Percentiles rank a stretch among this genome's conserved stretches.
These are phyloP conservation scores for Arctocebus calabarensis DNA, from an alignment of 2,797 vertebrate genomes.

Conservation along the genomic window DNA sequence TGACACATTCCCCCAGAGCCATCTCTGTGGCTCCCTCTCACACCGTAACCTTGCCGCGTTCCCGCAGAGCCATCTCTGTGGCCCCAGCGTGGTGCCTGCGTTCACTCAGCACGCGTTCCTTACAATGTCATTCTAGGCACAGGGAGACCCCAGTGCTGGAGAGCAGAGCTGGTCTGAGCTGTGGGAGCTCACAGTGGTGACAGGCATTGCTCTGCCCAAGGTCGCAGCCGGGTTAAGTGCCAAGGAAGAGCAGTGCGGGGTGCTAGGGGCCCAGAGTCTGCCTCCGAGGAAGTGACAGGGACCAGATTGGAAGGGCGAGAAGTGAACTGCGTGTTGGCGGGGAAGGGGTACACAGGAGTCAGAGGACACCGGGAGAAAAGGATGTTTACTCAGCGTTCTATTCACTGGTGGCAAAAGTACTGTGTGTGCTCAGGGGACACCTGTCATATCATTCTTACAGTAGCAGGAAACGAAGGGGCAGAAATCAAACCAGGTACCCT, in stretches of 20 bases:
- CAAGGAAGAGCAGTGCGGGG: fast-evolving
- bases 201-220: not conserved
- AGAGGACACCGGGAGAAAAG: not conserved
- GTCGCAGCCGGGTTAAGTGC: not conserved
- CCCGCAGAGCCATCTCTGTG: too few species aligned
- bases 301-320: not conserved
- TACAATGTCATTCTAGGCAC: not conserved
- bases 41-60: too few species aligned
- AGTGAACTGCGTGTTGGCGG: not conserved
- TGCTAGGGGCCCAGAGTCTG: not conserved
- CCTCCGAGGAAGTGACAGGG: too few species aligned
- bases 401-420: not conserved
- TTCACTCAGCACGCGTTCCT: not conserved
- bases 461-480: not conserved
- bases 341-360: too few species aligned
- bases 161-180: not conserved
- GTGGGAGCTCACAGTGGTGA: not conserved
- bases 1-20: too few species aligned
- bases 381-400: not conserved
- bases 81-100: too few species aligned
- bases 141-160: not conserved
- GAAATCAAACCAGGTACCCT: not conserved
- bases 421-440: too few species aligned
- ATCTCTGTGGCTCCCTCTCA: too few species aligned
- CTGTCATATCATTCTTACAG: not conserved